Evolutionary conservation across 1,140 invertebrate species (phyloP).

Genomic region (Megalopta genalis): DNA sequence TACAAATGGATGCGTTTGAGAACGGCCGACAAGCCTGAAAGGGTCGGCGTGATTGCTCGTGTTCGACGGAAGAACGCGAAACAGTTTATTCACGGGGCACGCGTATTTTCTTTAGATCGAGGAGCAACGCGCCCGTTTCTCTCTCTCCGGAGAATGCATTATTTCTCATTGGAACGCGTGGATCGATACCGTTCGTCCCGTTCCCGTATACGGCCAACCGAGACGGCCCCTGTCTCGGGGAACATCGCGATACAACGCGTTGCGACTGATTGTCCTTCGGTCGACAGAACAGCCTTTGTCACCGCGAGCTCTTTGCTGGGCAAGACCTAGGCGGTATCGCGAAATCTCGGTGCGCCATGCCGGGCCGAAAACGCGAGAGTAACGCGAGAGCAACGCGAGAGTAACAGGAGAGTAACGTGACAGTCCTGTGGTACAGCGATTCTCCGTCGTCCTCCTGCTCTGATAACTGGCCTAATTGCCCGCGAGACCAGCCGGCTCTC

Average conservation of each 20-base stretch:
- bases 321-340: background rate
- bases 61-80: conserved; percentile 15
- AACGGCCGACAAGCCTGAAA: conserved; percentile 20
- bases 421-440: no score
- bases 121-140: background rate
- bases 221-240: background rate
- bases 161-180: conserved; percentile 33
- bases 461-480: background rate
- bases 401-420: background rate
- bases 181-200: conserved; percentile 32
- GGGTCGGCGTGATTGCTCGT: conserved; percentile 22
- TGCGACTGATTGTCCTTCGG: conserved; percentile 34
- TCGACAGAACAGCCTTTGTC: conserved; percentile 37
- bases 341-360: conserved; percentile 9
- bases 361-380: conserved; percentile 17
- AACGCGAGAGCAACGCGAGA: conserved; percentile 11
- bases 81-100: conserved; percentile 32
- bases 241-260: conserved; percentile 35
- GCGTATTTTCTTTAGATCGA: conserved; percentile 11
- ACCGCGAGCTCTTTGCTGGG: background rate
- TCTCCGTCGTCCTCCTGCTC: background rate
- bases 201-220: background rate
- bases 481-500: no score
- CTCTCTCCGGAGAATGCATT: conserved; percentile 25
- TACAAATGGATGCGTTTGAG: conserved; percentile 33